Evolutionary conservation across 1,140 invertebrate genomes (phyloP).

Genomic region (Patella vulgata): DNA sequence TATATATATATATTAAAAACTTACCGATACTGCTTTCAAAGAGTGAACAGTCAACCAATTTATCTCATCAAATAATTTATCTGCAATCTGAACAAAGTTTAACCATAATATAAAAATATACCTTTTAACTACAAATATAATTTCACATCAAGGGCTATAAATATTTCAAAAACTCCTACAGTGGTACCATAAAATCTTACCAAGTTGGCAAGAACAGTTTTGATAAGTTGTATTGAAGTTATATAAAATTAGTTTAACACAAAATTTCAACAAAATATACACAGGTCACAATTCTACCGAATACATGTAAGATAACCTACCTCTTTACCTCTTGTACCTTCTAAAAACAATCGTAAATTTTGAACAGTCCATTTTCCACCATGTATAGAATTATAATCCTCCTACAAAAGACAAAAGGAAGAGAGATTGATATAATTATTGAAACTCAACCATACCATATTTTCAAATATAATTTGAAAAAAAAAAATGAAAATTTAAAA

Average conservation of each 20-base stretch:
- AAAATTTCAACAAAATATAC: no score
- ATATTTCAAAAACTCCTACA: no score
- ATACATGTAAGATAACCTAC: no score
- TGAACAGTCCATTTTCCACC: slow-evolving; percentile 95
- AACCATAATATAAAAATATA: no score
- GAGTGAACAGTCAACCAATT: slow-evolving; percentile 86
- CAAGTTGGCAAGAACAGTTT: no score
- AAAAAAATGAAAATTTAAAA: slow-evolving; percentile 2
- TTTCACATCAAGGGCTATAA: not conserved
- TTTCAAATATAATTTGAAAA: slow-evolving; percentile 15
- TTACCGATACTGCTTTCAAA: slow-evolving; percentile 78
- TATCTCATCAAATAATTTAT: slow-evolving; percentile 71
- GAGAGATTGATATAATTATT: not conserved
- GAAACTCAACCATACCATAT: slow-evolving; percentile 40
- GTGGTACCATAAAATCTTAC: no score
- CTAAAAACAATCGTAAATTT: slow-evolving; percentile 88
- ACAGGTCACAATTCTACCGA: no score
- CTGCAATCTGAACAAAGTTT: slow-evolving; percentile 62
- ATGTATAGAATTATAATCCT: slow-evolving; percentile 93
- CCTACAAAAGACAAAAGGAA: slow-evolving; percentile 69
- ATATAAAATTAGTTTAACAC: no score
- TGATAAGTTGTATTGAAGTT: no score
- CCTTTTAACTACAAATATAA: not conserved
- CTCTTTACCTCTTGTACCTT: slow-evolving; percentile 88
- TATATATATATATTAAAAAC: no score